Base-by-base conservation (phyloP, 2,113 vertebrate genomes). In the Cynocephalus volans region DNA sequence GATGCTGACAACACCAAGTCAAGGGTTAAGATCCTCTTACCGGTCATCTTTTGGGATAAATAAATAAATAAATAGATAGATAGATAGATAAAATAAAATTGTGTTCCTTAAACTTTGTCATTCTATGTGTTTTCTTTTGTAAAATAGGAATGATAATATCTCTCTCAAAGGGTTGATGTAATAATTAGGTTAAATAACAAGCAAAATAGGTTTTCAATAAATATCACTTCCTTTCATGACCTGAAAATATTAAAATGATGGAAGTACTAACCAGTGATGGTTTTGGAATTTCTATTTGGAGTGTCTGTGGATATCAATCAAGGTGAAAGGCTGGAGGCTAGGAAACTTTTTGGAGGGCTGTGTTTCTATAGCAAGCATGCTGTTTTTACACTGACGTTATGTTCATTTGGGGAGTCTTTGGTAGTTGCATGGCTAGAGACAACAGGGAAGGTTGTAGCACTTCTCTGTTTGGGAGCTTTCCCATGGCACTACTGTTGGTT, bases 111-210 rank as follows among this genome's bases (percentile, higher is more conserved):
- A 60, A 58, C 5, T 6, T 3, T 88, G 18, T 86, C 13, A 72
- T 70, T 72, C 2, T 48, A 26, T 72, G 28, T 36, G 87, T 92
- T 58, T 8, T 24, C 26, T 41, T 50, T 64, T 90, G 11, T 56
- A 88, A 90, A 90, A 76, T 0, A 70, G 26, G 0, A 70, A 50
- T 77, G 13, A 23, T n/a, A 77, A 36, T 70, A 69, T 67, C 17
- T 56, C n/a, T 36, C 70, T 83, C 11, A 87, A 95, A 84, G 15
- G 2, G 14, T 41, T 64, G 10, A 17, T 84, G 3, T 52, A 50
- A 94, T 58, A 72, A 90, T 89, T 76, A 83, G 17, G 33, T 45
- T 18, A 92, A 97, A 84, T 4, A 67, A 62, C 33, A 81, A 80
- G 48, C 3, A 80, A n/a, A 69, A 60, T 2, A 36, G 19, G 4